Evolutionary conservation across 1,140 invertebrate species (phyloP), one percentile per base, ranked within the genome.

Genomic region (Steinernema feltiae): DNA sequence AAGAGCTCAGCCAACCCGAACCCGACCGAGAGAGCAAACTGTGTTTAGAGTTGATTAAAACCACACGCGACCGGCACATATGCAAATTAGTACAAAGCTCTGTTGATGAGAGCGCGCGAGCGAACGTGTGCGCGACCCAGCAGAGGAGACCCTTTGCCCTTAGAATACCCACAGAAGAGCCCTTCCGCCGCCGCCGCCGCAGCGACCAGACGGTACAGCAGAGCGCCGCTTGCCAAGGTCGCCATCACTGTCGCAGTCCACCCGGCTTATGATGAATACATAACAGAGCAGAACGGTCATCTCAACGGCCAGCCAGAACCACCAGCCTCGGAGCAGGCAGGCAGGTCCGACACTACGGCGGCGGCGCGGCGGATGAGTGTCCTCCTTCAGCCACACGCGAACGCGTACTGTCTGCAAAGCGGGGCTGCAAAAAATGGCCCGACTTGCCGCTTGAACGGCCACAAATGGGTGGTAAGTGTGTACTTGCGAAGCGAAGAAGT

Each of bases 251-350:
- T 63, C 53, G 53, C 53, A 7, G 53, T 63, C 41, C 53, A n/a
- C 53, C 53, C 53, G 53, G 53, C 53, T 63, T 63, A 63, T 63
- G 7, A 63, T 63, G 53, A 63, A 63, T 63, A 63, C 53, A 63
- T 63, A 63, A 27, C 53, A 63, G 53, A 63, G 53, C 53, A 63
- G 53, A 63, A 63, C 53, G 53, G 53, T 63, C 53, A 63, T 41
- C 35, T 7, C 35, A n/a, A n/a, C n/a, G n/a, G n/a, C 35, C 35
- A 18, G 35, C 35, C 35, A 41, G 35, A 7, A 41, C n/a, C n/a
- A n/a, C n/a, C n/a, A n/a, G n/a, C n/a, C n/a, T n/a, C 35, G 18
- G 35, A 21, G 53, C 53, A 63, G 53, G 12, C 53, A 63, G 15
- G 15, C 15, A 3, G 7, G n/a, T n/a, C n/a, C 41, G 41, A n/a